phyloP scores from a whole-genome alignment of 1,140 invertebrate species.

The Magallana gigas region DNA sequence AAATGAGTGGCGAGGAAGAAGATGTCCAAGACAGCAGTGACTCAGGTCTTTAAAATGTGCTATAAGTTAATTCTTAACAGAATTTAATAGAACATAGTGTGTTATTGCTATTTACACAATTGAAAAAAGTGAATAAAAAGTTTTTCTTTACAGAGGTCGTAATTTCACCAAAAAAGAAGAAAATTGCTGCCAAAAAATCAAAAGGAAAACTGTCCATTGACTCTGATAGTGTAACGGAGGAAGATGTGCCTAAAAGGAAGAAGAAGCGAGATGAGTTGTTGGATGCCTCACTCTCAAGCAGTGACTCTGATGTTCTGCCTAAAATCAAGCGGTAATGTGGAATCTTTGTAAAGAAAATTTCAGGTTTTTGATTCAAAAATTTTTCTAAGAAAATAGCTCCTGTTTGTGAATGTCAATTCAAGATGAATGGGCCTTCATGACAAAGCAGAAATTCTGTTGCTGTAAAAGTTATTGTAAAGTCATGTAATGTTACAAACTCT shows the following conservation, averaged over 20 bases:
- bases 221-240: slow-evolving; percentile 36
- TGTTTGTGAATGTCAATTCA: not conserved
- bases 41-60: slow-evolving; percentile 21
- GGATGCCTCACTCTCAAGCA: slow-evolving; percentile 62
- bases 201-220: slow-evolving; percentile 42
- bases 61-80: too few species aligned
- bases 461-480: too few species aligned
- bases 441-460: too few species aligned
- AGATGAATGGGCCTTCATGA: not conserved
- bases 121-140: not conserved
- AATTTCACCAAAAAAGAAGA: slow-evolving; percentile 43
- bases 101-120: not conserved
- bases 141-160: slow-evolving; percentile 43
- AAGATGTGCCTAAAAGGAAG: slow-evolving; percentile 59
- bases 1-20: not conserved
- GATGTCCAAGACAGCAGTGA: slow-evolving; percentile 43
- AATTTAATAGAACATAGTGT: too few species aligned
- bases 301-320: slow-evolving; percentile 56
- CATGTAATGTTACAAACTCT: too few species aligned
- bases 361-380: too few species aligned
- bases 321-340: slow-evolving; percentile 41
- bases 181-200: slow-evolving; percentile 5
- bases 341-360: too few species aligned
- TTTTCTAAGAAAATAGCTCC: not conserved
- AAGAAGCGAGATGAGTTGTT: slow-evolving; percentile 44